Conservation (phyloP, 2,888 invertebrate genomes). For the Oithona nana region DNA sequence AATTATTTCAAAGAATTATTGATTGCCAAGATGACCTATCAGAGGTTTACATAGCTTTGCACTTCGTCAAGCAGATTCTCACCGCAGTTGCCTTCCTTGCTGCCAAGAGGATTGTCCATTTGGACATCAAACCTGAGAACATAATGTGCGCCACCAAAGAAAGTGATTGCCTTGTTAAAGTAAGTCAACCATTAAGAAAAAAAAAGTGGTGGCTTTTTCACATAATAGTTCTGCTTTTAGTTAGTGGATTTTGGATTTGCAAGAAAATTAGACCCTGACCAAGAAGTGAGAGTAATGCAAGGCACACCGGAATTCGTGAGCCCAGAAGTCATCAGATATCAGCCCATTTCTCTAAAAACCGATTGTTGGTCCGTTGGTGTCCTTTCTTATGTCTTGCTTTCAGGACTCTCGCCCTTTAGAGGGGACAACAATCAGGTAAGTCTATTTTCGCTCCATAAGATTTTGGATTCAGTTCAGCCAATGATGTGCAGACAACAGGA, state of each 20-base stretch:
- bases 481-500: no score
- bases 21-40: background rate
- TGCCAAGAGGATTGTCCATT: background rate
- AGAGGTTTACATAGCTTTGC: constrained; percentile 1
- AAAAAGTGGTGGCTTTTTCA: background rate
- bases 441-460: no score
- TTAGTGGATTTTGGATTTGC: constrained; percentile 11
- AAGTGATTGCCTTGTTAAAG: background rate
- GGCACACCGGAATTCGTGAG: constrained; percentile 11
- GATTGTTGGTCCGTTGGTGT: constrained; percentile 14
- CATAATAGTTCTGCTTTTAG: background rate
- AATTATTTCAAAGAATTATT: constrained; percentile 6
- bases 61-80: constrained; percentile 1
- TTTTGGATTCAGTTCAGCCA: no score
- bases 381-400: constrained; percentile 1
- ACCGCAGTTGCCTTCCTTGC: background rate
- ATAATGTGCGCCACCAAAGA: background rate
- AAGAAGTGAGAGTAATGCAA: constrained; percentile 1
- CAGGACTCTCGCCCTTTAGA: constrained; percentile 9
- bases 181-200: background rate
- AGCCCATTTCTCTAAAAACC: constrained; percentile 4
- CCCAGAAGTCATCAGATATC: constrained; percentile 11
- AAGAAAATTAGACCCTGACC: background rate
- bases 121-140: constrained; percentile 15
- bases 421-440: constrained; percentile 8